Conservation (phyloP, 2,888 invertebrate genomes). For the Heliconius erato region DNA sequence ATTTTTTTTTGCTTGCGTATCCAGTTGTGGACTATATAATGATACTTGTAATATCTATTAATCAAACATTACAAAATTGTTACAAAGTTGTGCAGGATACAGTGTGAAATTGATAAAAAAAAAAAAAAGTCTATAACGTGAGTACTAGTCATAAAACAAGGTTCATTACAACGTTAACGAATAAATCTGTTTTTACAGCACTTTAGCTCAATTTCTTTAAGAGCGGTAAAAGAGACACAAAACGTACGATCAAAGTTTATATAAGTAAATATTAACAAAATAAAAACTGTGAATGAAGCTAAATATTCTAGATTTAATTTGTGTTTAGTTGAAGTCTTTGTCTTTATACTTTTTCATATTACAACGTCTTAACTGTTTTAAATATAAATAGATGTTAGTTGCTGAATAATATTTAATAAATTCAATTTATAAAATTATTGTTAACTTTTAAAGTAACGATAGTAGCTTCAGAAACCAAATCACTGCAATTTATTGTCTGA, state of each 20-base stretch:
- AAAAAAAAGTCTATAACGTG: neutral
- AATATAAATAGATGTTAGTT: neutral
- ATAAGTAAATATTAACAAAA: too few species aligned
- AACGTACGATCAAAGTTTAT: constrained; percentile 1
- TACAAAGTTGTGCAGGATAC: too few species aligned
- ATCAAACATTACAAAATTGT: too few species aligned
- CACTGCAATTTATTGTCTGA: constrained; percentile 9
- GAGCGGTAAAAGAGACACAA: constrained; percentile 20
- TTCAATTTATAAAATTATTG: neutral
- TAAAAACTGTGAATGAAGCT: too few species aligned
- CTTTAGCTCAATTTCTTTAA: constrained; percentile 17
- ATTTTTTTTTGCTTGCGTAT: too few species aligned
- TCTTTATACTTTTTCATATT: too few species aligned
- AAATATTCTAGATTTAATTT: neutral
- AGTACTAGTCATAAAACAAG: constrained; percentile 13
- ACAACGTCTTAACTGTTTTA: neutral
- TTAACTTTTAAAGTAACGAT: neutral
- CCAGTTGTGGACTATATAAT: too few species aligned
- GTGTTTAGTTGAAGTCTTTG: neutral
- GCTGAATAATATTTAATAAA: neutral
- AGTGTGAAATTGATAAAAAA: too few species aligned
- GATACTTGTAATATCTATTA: too few species aligned
- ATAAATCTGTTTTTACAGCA: constrained; percentile 5
- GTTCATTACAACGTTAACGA: constrained; percentile 9
- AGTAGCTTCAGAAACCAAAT: neutral